Evolutionary conservation across 2,113 vertebrate genomes (phyloP), one percentile per base, ranked within the genome.

Genomic region (Neodontobutis hainanensis): DNA sequence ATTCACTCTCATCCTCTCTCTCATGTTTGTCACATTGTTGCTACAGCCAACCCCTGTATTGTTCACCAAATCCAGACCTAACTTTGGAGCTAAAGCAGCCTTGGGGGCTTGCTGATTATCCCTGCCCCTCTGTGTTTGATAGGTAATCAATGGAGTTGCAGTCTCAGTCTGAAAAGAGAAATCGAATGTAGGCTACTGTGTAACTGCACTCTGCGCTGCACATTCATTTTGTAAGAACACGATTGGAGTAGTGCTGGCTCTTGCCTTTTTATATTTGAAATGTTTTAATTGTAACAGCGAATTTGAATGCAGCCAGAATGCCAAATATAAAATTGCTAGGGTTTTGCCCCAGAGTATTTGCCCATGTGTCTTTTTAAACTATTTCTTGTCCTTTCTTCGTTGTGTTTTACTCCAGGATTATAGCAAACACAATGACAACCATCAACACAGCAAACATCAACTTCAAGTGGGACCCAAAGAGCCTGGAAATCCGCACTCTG

Each of bases 391-490:
- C 58, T n/a, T 38, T 11, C 0, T 5, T 34, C 66, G 38, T 6
- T 32, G 9, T 4, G 6, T 46, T 42, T 78, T 27, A 5, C 14
- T 49, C 11, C 48, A 91, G 89, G 58, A 61, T 65, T 82, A 34
- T n/a, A 55, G 11, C 44, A 64, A 78, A 81, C 79, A 82, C 72
- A 85, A 99, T 98, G 97, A 96, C 95, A 64, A 90, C 77, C 79
- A 93, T 98, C 73, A 97, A 95, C 73, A 91, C 96, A 75, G 92
- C 94, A 55, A 99, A 95, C 83, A 96, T 99, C 79, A 99, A 96
- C 87, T 98, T 99, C 81, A 99, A 97, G 93, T 99, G 97, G 97
- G 97, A 99, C 81, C 97, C 97, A 60, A 99, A 99, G 90, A 99
- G 96, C 78, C 86, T 99, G 58, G 97, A 99, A 91, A 99, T 99